phyloP scores from a whole-genome alignment of 2,797 vertebrate species.

The Pantherophis alleghaniensis region DNA sequence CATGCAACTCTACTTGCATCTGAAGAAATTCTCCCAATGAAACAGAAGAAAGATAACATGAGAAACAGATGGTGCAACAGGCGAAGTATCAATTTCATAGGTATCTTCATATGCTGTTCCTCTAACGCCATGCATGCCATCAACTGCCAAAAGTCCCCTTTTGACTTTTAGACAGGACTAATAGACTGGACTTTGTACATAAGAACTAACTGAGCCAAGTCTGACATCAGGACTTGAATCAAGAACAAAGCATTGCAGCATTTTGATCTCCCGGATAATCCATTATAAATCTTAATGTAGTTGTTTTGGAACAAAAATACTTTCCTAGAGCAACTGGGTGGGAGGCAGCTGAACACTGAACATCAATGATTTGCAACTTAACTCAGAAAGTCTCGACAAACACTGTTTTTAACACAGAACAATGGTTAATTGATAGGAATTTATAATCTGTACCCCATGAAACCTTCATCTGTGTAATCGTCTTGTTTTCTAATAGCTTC shows the following conservation, averaged over 20 bases:
- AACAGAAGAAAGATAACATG: background rate
- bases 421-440: background rate
- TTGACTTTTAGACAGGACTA: background rate
- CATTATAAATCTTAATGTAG: background rate
- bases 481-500: background rate
- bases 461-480: background rate
- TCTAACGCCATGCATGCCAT: background rate
- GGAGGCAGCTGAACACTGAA: background rate
- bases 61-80: background rate
- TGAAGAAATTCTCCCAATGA: background rate
- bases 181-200: background rate
- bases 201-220: background rate
- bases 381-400: background rate
- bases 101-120: background rate
- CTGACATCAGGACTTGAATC: background rate
- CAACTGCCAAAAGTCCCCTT: background rate
- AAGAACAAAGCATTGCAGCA: background rate
- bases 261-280: background rate
- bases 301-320: background rate
- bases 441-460: background rate
- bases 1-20: background rate
- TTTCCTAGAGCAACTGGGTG: background rate
- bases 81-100: background rate
- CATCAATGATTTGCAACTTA: background rate
- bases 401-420: background rate